A percentile compares a stretch with the other conserved stretches of the same genome.
Evolutionary conservation across 2,888 invertebrate species (phyloP).

Genomic region (Panzeria rudis): DNA sequence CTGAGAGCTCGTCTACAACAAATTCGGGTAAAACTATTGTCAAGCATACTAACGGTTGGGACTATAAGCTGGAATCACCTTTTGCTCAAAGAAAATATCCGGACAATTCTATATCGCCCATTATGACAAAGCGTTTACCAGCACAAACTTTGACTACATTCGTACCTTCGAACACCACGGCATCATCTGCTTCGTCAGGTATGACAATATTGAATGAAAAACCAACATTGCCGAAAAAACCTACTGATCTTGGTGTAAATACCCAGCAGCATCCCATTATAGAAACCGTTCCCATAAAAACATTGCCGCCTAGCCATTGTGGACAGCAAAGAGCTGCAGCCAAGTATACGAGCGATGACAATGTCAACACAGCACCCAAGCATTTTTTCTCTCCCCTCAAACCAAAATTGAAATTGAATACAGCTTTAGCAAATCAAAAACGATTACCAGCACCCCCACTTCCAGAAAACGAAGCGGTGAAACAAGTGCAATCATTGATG

Average conservation of each 20-base stretch:
- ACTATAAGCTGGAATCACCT: constrained; percentile 81
- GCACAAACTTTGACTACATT: constrained; percentile 78
- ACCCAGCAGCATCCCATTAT: constrained; percentile 63
- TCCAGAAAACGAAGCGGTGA: constrained; percentile 57
- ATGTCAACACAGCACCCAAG: constrained; percentile 76
- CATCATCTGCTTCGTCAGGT: constrained; percentile 53
- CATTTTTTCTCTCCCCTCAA: constrained; percentile 84
- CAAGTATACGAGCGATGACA: constrained; percentile 29
- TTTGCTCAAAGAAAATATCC: constrained; percentile 79
- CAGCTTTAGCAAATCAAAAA: constrained; percentile 78
- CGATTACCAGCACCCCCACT: constrained; percentile 72
- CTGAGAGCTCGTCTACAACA: constrained; percentile 79
- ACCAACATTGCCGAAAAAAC: constrained; percentile 50
- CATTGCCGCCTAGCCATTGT: constrained; percentile 75
- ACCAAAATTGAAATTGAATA: constrained; percentile 80
- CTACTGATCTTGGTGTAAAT: constrained; percentile 52
- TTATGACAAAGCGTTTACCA: constrained; percentile 66
- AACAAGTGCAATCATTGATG: constrained; percentile 1
- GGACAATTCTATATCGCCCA: constrained; percentile 74
- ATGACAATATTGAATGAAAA: constrained; percentile 26
- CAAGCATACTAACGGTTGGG: constrained; percentile 83
- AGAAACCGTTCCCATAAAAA: constrained; percentile 80
- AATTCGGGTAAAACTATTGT: constrained; percentile 76
- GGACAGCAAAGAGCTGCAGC: constrained; percentile 16
- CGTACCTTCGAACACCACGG: constrained; percentile 76